Base-by-base conservation (phyloP, 2,797 vertebrate genomes). In the Pterois miles region DNA sequence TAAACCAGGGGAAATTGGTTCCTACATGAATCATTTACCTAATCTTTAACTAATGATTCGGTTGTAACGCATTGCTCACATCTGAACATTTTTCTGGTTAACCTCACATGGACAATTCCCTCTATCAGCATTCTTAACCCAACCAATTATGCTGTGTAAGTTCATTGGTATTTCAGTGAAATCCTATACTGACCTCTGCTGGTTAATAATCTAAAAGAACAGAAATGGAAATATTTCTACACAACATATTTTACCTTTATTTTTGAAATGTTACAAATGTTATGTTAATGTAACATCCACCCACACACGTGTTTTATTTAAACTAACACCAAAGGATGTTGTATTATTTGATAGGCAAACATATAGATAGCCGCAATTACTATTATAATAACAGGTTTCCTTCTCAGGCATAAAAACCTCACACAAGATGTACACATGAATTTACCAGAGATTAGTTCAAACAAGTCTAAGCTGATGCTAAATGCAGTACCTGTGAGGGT, bases 111-210 rank as follows among this genome's bases (percentile, higher is more conserved):
- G 69, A 65, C n/a, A 66, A 56, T 29, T 71, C 10, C 5, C 34
- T 71, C n/a, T 46, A 70, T 64, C 63, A 72, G 52, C 60, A 69
- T 33, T 38, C 10, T 27, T 3, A 54, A 65, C 13, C 4, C 33
- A 66, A 60, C 14, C 0, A 2, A 6, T 68, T 40, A 20, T 18
- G 6, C 13, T 54, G 27, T 57, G n/a, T 13, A 10, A n/a, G 8
- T 54, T 52, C 56, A 33, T n/a, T 9, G 5, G 9, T 36, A n/a
- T 69, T 57, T 74, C 3, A 13, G 43, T 16, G 75, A 76, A 64
- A 46, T 58, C 59, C 9, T 58, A 11, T 46, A 38, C 65, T 88
- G 91, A 71, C 92, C 78, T 68, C 90, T 93, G 78, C 74, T 84
- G 93, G 88, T 57, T 3, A 11, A 58, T 7, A 18, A 13, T 29